Evolutionary conservation across 2,888 invertebrate species (phyloP).

Genomic region (Herminia tarsipennalis): DNA sequence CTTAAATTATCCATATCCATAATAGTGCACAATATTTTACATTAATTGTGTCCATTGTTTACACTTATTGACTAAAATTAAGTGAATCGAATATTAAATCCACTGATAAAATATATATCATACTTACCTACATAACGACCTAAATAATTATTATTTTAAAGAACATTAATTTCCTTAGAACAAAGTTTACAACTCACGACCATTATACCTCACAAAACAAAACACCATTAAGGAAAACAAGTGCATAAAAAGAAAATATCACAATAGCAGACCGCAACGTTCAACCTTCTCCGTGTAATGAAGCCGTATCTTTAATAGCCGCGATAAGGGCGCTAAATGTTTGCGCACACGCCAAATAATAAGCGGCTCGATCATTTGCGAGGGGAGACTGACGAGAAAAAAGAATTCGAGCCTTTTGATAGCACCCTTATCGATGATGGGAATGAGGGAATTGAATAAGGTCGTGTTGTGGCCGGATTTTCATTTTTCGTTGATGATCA

Average conservation of each 20-base stretch:
- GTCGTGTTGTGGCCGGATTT: slow-evolving; percentile 38
- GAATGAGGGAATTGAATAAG: slow-evolving; percentile 71
- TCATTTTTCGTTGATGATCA: slow-evolving; percentile 22
- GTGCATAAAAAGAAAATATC: slow-evolving; percentile 39
- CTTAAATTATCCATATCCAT: too few relatives aligned
- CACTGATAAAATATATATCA: too few relatives aligned
- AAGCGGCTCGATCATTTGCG: slow-evolving; percentile 81
- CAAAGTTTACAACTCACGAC: slow-evolving; percentile 15
- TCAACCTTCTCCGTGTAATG: slow-evolving; percentile 66
- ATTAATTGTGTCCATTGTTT: too few relatives aligned
- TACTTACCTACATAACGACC: too few relatives aligned
- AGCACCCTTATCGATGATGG: slow-evolving; percentile 60
- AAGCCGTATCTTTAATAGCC: slow-evolving; percentile 84
- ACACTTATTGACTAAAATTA: too few relatives aligned
- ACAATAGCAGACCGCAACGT: slow-evolving; percentile 31
- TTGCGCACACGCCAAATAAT: slow-evolving; percentile 85
- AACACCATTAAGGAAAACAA: slow-evolving; percentile 39
- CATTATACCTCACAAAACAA: slow-evolving; percentile 31
- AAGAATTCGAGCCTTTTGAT: slow-evolving; percentile 62
- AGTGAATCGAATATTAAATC: too few relatives aligned
- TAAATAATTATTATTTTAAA: too few relatives aligned
- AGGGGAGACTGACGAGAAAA: slow-evolving; percentile 71
- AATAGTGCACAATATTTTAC: too few relatives aligned
- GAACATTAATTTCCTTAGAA: too few relatives aligned
- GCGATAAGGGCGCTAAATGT: slow-evolving; percentile 84